A percentile compares a stretch with the other conserved stretches of the same genome.
phyloP scores from a whole-genome alignment of 2,797 vertebrate genomes.

The Tadarida brasiliensis region DNA sequence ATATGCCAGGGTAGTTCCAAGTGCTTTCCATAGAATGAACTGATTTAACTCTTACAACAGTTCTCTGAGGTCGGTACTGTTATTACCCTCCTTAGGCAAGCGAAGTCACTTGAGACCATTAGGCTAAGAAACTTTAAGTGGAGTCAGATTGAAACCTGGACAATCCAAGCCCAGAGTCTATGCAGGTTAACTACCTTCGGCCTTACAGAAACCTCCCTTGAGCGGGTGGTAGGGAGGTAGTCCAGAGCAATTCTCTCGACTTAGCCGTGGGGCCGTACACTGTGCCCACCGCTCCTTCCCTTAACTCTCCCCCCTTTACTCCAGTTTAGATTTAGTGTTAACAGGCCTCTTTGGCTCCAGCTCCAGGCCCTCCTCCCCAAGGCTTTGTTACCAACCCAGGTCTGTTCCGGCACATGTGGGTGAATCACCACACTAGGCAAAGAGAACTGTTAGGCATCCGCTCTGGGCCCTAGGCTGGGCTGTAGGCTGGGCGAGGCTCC shows the following conservation, averaged over 20 bases:
- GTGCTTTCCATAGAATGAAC: not conserved
- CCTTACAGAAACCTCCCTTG: not conserved
- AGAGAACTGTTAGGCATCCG: not conserved
- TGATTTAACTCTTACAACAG: not conserved
- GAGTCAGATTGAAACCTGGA: not conserved
- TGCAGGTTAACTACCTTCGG: not conserved
- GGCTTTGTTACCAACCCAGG: not conserved
- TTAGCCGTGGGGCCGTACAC: not conserved
- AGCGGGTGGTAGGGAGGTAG: not conserved
- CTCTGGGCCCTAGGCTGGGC: not conserved
- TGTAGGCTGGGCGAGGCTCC: not conserved
- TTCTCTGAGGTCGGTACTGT: not conserved
- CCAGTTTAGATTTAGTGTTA: not conserved
- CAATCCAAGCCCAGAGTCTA: not conserved
- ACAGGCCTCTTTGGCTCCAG: not conserved
- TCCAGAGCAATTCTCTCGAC: not conserved
- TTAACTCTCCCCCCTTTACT: not conserved
- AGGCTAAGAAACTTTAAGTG: not conserved
- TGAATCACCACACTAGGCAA: not conserved
- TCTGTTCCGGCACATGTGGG: not conserved
- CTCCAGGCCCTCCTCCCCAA: not conserved
- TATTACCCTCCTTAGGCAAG: not conserved
- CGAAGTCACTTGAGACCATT: not conserved
- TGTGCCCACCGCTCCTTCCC: not conserved
- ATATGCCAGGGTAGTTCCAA: not conserved